A percentile compares a stretch with the other conserved stretches of the same genome.
These are phyloP conservation scores for Drosophila mimetica DNA, from an alignment of 2,888 invertebrate species.

Conservation along the genomic window DNA sequence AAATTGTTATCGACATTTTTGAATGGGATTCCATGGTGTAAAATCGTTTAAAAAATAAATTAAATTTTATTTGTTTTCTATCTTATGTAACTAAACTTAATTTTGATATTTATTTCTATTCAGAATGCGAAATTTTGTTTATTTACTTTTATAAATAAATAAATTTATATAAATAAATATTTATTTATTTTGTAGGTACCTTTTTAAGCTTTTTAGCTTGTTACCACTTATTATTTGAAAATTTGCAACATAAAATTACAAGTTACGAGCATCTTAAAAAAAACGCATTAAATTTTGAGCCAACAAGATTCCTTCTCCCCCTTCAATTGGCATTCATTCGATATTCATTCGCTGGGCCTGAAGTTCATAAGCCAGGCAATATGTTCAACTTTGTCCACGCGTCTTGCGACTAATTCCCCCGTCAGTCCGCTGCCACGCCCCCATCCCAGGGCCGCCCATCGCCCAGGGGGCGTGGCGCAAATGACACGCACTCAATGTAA, in stretches of 20 bases:
- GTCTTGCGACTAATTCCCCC: constrained; percentile 29
- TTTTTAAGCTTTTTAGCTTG: not conserved
- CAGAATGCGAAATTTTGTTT: too few relatives aligned
- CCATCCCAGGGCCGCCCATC: not conserved
- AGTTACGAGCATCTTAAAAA: not conserved
- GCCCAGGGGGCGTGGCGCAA: constrained; percentile 27
- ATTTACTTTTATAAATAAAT: too few relatives aligned
- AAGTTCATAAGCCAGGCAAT: constrained; percentile 25
- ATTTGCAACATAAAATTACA: not conserved
- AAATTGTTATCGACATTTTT: too few relatives aligned
- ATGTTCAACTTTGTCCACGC: constrained; percentile 15
- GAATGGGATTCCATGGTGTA: too few relatives aligned
- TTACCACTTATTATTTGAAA: not conserved
- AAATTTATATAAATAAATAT: too few relatives aligned
- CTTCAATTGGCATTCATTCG: constrained; percentile 2
- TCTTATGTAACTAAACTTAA: not conserved
- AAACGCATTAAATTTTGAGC: not conserved
- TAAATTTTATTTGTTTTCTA: not conserved
- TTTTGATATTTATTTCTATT: not conserved
- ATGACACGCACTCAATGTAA: constrained; percentile 47
- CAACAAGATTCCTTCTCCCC: not conserved
- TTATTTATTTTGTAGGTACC: too few relatives aligned
- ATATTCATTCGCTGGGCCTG: constrained; percentile 9
- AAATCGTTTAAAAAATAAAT: too few relatives aligned
- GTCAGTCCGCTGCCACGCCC: constrained; percentile 2